Conservation (phyloP, 37 sponge, comb jelly and placozoan genomes). For the Hexactinellida sp. region DNA sequence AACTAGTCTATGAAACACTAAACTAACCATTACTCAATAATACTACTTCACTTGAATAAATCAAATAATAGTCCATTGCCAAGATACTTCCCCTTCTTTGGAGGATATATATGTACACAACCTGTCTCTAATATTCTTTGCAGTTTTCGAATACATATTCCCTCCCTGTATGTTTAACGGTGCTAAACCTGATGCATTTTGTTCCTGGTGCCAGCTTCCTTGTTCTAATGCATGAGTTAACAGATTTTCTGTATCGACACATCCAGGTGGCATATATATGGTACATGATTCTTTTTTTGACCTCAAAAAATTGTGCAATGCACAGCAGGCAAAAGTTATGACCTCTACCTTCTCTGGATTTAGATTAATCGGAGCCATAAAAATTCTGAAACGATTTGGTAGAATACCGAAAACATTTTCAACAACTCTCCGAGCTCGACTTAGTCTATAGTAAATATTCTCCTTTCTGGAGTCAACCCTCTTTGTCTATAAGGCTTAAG, state of each 20-base stretch:
- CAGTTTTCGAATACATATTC: neutral
- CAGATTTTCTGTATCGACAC: neutral
- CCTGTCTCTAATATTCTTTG: neutral
- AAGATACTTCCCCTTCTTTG: neutral
- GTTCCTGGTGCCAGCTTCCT: neutral
- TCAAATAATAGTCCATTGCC: neutral
- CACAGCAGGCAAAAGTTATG: too few species aligned
- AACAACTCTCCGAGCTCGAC: conserved; percentile 25
- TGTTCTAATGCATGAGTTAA: neutral
- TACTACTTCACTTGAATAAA: too few species aligned
- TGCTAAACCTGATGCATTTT: neutral
- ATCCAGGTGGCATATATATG: neutral
- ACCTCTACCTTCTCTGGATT: neutral
- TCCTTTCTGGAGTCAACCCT: too few species aligned
- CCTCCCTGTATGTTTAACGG: neutral
- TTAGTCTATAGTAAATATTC: conserved; percentile 28
- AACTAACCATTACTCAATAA: too few species aligned
- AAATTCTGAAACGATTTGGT: conserved; percentile 17
- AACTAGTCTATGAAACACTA: too few species aligned
- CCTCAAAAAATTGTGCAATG: too few species aligned
- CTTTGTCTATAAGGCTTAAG: too few species aligned
- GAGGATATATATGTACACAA: neutral
- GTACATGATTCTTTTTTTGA: neutral
- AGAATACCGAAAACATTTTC: conserved; percentile 33
- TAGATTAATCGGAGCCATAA: neutral